Conservation (phyloP, 2,113 vertebrate genomes). For the Lutjanus erythropterus region DNA sequence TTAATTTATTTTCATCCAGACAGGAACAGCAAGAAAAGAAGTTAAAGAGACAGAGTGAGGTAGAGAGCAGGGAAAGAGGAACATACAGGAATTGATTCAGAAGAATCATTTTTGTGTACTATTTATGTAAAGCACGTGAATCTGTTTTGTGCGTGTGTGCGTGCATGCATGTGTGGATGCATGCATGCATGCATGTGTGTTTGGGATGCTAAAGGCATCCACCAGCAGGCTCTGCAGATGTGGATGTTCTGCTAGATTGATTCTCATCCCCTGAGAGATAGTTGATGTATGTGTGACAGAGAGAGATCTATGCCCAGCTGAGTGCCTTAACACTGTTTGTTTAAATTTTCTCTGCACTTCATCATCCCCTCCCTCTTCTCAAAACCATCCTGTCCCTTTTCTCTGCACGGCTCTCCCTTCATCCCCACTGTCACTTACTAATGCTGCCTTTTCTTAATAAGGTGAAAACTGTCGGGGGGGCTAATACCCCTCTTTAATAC, state of each 20-base stretch:
- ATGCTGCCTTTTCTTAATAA: slow-evolving; percentile 43
- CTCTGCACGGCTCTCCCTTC: background rate
- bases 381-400: slow-evolving; percentile 26
- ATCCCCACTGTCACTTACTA: slow-evolving; percentile 24
- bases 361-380: slow-evolving; percentile 6
- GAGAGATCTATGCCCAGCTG: slow-evolving; percentile 38
- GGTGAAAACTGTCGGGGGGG: background rate
- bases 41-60: background rate
- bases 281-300: slow-evolving; percentile 9
- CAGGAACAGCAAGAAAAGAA: background rate
- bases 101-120: background rate
- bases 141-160: background rate
- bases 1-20: background rate
- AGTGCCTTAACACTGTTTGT: slow-evolving; percentile 54
- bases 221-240: slow-evolving; percentile 66
- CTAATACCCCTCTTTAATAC: too few relatives aligned
- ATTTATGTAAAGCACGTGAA: background rate
- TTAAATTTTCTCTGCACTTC: slow-evolving; percentile 36
- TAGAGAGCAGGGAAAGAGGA: background rate
- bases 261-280: slow-evolving; percentile 45
- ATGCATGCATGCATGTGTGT: slow-evolving; percentile 8
- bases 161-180: background rate
- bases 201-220: slow-evolving; percentile 51
- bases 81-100: slow-evolving; percentile 11
- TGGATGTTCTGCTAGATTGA: slow-evolving; percentile 68